A percentile compares a stretch with the other conserved stretches of the same genome.
Evolutionary conservation across 2,888 invertebrate species (phyloP).

Genomic region (Lochmaea crataegi): DNA sequence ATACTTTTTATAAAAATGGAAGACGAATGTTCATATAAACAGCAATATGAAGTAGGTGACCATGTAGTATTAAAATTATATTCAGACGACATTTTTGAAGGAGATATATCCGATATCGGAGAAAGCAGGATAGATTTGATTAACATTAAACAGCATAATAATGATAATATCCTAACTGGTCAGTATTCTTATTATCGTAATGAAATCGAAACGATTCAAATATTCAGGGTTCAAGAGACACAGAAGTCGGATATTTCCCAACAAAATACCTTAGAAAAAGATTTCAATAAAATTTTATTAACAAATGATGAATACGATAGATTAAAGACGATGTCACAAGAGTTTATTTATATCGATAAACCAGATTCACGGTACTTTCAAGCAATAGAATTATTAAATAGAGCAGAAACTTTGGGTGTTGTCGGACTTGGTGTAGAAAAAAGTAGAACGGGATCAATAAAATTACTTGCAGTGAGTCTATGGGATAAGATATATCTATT

Average conservation of each 20-base stretch:
- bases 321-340: conserved; percentile 44
- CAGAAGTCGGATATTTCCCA: conserved; percentile 19
- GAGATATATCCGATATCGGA: conserved; percentile 46
- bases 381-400: conserved; percentile 43
- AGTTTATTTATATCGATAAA: conserved; percentile 46
- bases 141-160: conserved; percentile 47
- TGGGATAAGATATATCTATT: conserved; percentile 50
- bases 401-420: conserved; percentile 49
- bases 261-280: conserved; percentile 5
- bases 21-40: conserved; percentile 34
- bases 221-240: conserved; percentile 33
- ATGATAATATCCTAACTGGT: conserved; percentile 40
- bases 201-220: conserved; percentile 45
- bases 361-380: conserved; percentile 48
- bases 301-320: conserved; percentile 48
- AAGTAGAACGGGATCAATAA: conserved; percentile 32
- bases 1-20: conserved; percentile 24
- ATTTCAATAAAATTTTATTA: conserved; percentile 40
- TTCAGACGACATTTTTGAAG: conserved; percentile 48
- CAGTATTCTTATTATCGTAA: conserved; percentile 46
- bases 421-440: conserved; percentile 45
- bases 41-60: conserved; percentile 42
- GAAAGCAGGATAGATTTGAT: conserved; percentile 44
- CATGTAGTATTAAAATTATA: conserved; percentile 45
- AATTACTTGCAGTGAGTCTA: conserved; percentile 44